Percentiles rank a stretch among this genome's conserved stretches.
Conservation (phyloP, 2,888 invertebrate species). For the Meliscaeva auricollis region DNA sequence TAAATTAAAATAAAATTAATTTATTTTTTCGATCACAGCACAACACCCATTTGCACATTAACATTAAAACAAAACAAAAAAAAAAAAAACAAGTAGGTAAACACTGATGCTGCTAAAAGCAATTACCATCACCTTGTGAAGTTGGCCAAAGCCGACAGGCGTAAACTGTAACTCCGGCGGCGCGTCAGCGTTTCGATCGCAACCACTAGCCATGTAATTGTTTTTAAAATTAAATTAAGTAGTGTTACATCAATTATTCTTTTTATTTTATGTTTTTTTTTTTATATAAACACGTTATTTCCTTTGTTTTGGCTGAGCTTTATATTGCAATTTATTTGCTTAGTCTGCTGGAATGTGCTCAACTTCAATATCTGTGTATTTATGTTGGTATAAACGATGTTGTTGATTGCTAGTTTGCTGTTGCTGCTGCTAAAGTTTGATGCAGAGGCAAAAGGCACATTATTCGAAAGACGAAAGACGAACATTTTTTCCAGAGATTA, state of each 20-base stretch:
- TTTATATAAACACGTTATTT: conserved; percentile 30
- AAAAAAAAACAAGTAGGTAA: not conserved
- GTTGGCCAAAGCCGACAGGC: conserved; percentile 35
- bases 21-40: not conserved
- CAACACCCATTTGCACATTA: conserved; percentile 8
- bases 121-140: conserved; percentile 58
- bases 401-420: conserved; percentile 23
- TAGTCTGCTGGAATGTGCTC: conserved; percentile 35
- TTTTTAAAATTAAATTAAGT: conserved; percentile 57
- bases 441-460: conserved; percentile 16
- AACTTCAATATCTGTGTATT: not conserved
- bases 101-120: conserved; percentile 48
- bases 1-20: conserved; percentile 2
- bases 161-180: conserved; percentile 39
- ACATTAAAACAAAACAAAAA: not conserved
- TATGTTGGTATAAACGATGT: conserved; percentile 12
- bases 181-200: conserved; percentile 36
- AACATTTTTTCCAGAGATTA: conserved; percentile 55
- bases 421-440: not conserved
- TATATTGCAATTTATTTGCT: conserved; percentile 47
- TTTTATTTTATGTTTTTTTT: conserved; percentile 2
- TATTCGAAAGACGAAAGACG: conserved; percentile 11
- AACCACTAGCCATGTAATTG: conserved; percentile 66
- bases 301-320: conserved; percentile 38
- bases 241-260: conserved; percentile 66